Percentiles rank a stretch among this genome's conserved stretches.
phyloP scores from a whole-genome alignment of 1,140 invertebrate genomes.

The Triops cancriformis region DNA sequence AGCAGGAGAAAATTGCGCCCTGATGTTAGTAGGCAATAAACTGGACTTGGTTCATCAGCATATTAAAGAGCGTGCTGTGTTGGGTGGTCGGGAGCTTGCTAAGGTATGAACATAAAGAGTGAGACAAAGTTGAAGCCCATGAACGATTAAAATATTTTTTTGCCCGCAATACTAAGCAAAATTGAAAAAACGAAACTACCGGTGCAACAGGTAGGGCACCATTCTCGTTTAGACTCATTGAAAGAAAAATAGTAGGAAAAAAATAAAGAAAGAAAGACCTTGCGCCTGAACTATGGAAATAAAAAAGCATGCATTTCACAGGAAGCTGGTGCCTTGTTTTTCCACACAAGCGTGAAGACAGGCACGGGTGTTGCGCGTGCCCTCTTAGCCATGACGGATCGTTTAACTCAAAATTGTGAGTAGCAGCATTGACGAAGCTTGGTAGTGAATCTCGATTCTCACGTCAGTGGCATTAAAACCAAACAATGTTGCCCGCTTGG shows the following conservation, averaged over 20 bases:
- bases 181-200: no score
- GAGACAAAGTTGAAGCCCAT: no score
- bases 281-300: no score
- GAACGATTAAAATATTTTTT: no score
- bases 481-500: not conserved
- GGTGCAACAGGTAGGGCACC: no score
- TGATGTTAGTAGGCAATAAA: slow-evolving; percentile 17
- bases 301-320: not conserved
- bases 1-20: not conserved
- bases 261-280: no score
- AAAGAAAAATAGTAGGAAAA: no score
- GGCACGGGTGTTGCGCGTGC: slow-evolving; percentile 3
- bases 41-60: not conserved
- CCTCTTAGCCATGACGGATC: slow-evolving; percentile 11
- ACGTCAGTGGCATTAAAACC: not conserved
- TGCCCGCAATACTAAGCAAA: no score
- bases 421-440: not conserved
- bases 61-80: not conserved
- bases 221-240: no score
- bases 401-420: not conserved
- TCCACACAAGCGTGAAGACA: slow-evolving; percentile 19
- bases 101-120: not conserved
- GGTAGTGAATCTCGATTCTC: not conserved
- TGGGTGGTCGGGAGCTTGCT: not conserved
- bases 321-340: slow-evolving; percentile 8